Evolutionary conservation across 1,140 invertebrate genomes (phyloP).

Genomic region (Drosophila nasuta): DNA sequence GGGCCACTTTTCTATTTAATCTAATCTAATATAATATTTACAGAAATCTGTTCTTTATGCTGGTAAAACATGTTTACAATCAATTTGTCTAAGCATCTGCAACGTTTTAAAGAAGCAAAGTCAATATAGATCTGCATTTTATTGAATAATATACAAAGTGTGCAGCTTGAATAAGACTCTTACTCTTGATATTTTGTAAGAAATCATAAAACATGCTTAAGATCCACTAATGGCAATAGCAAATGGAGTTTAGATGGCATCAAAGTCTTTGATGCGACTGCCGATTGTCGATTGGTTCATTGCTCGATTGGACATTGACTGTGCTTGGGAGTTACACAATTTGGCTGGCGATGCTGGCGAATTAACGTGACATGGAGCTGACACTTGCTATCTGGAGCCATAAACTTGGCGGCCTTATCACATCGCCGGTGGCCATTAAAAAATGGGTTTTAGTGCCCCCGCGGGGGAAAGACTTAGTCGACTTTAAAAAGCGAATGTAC

Average conservation of each 20-base stretch:
- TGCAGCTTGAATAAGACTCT: background rate
- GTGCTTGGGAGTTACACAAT: constrained; percentile 6
- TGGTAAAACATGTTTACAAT: too few species aligned
- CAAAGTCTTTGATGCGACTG: background rate
- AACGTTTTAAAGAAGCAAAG: too few species aligned
- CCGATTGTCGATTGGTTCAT: background rate
- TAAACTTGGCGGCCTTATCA: constrained; percentile 74
- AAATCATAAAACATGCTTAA: constrained; percentile 14
- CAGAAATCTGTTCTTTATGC: too few species aligned
- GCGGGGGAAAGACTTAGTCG: constrained; percentile 34
- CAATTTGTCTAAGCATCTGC: too few species aligned
- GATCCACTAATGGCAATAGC: constrained; percentile 10
- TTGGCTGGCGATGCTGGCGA: constrained; percentile 37
- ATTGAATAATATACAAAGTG: too few species aligned
- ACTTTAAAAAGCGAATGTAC: constrained; percentile 60
- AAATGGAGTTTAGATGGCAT: constrained; percentile 20
- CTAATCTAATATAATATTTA: too few species aligned
- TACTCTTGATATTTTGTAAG: background rate
- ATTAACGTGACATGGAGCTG: constrained; percentile 65
- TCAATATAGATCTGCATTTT: too few species aligned
- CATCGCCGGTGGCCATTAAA: constrained; percentile 65
- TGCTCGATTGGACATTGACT: background rate
- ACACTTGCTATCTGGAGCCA: constrained; percentile 79
- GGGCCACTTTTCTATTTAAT: too few species aligned
- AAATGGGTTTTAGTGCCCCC: constrained; percentile 68